phyloP scores from a whole-genome alignment of 1,140 invertebrate genomes.

The Drosophila orena region DNA sequence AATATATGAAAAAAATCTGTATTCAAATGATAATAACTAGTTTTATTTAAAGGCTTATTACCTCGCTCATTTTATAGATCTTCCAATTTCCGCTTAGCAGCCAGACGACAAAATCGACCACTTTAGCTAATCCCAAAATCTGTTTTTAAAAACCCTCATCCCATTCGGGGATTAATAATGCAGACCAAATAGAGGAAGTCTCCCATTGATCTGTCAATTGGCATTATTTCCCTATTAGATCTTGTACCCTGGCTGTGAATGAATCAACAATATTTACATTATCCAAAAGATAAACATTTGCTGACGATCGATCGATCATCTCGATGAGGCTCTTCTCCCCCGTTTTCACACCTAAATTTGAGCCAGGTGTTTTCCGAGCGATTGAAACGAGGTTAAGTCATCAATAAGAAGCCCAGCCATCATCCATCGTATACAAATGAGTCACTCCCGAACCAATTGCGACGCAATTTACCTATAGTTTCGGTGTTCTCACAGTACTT shows the following conservation, averaged over 20 bases:
- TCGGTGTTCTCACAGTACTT: constrained; percentile 75
- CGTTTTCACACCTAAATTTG: constrained; percentile 67
- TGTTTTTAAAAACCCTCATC: constrained; percentile 1
- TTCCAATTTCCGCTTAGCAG: constrained; percentile 5
- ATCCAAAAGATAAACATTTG: constrained; percentile 48
- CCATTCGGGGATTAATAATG: constrained; percentile 14
- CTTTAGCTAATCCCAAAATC: constrained; percentile 1
- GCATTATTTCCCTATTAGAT: constrained; percentile 70
- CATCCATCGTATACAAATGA: constrained; percentile 66
- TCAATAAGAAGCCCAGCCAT: constrained; percentile 68
- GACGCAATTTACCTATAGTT: constrained; percentile 47
- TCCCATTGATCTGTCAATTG: constrained; percentile 54
- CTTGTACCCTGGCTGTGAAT: constrained; percentile 14
- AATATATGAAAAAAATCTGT: background rate
- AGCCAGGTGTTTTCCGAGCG: constrained; percentile 55
- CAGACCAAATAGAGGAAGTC: constrained; percentile 5
- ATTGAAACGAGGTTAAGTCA: constrained; percentile 77
- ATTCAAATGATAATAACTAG: background rate
- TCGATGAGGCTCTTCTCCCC: constrained; percentile 34
- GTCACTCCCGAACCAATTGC: constrained; percentile 52
- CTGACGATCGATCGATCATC: constrained; percentile 63
- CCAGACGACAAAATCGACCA: background rate
- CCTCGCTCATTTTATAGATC: background rate
- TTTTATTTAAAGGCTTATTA: background rate
- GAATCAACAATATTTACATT: constrained; percentile 55